Percentiles rank a stretch among this genome's conserved stretches.
Conservation (phyloP, 2,888 invertebrate genomes). For the Eristalis pertinax region DNA sequence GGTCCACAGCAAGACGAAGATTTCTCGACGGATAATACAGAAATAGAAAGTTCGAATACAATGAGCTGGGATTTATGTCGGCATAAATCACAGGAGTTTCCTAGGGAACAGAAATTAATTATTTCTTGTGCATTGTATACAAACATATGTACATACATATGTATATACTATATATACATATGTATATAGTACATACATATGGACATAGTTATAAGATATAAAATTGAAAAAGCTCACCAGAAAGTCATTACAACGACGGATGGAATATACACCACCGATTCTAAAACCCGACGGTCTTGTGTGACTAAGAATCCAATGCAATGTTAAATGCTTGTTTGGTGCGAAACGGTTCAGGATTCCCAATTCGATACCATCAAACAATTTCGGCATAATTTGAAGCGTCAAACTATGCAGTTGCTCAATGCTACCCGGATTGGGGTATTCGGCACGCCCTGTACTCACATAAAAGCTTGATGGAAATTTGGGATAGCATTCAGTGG, state of each 20-base stretch:
- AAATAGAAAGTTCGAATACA: constrained; percentile 79
- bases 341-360: constrained; percentile 77
- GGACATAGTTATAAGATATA: neutral
- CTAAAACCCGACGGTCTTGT: constrained; percentile 79
- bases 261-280: constrained; percentile 79
- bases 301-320: constrained; percentile 79
- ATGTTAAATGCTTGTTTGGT: constrained; percentile 77
- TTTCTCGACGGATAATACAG: constrained; percentile 77
- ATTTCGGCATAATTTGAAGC: constrained; percentile 79
- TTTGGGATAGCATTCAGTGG: constrained; percentile 73
- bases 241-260: constrained; percentile 75
- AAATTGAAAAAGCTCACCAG: constrained; percentile 75
- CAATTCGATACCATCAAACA: constrained; percentile 79
- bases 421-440: constrained; percentile 80
- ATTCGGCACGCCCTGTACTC: constrained; percentile 74
- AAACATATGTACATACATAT: no score
- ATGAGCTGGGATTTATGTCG: constrained; percentile 79
- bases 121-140: neutral
- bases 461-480: constrained; percentile 78
- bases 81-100: constrained; percentile 79
- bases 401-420: constrained; percentile 78
- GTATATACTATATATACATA: no score
- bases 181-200: no score
- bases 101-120: constrained; percentile 69
- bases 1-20: constrained; percentile 74